Conservation (phyloP, 2,888 invertebrate species). For the Netelia fuscicornis region DNA sequence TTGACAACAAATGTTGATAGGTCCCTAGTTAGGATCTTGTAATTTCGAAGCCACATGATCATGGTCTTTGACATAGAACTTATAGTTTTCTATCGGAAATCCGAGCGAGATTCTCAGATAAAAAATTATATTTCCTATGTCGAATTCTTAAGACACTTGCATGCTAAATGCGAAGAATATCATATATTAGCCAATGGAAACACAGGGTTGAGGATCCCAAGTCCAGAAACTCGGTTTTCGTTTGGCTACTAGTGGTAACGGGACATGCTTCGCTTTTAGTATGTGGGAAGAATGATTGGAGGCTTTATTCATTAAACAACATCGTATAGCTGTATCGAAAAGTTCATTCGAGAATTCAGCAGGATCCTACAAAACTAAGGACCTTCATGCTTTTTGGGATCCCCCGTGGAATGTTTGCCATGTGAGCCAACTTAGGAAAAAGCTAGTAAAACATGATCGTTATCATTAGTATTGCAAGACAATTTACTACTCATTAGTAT, state of each 20-base stretch:
- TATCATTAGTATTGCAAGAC: background rate
- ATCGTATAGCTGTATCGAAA: background rate
- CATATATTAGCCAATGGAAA: background rate
- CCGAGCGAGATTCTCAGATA: background rate
- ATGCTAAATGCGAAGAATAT: background rate
- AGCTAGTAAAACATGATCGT: background rate
- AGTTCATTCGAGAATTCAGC: background rate
- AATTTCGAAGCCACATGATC: background rate
- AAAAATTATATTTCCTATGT: background rate
- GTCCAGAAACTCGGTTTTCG: background rate
- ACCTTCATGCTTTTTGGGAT: background rate
- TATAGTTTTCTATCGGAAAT: background rate
- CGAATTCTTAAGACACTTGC: background rate
- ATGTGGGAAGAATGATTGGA: background rate
- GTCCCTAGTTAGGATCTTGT: background rate
- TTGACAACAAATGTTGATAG: background rate
- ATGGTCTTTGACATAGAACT: background rate
- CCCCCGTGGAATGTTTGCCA: background rate
- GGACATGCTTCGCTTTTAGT: background rate
- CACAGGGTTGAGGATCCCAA: background rate
- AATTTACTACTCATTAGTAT: background rate
- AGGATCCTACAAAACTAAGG: background rate
- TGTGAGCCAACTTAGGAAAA: background rate
- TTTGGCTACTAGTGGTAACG: background rate
- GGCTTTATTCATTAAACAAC: background rate